A percentile compares a stretch with the other conserved stretches of the same genome.
These are phyloP conservation scores for Yponomeuta evonymella DNA, from an alignment of 2,888 invertebrate genomes.

Conservation along the genomic window DNA sequence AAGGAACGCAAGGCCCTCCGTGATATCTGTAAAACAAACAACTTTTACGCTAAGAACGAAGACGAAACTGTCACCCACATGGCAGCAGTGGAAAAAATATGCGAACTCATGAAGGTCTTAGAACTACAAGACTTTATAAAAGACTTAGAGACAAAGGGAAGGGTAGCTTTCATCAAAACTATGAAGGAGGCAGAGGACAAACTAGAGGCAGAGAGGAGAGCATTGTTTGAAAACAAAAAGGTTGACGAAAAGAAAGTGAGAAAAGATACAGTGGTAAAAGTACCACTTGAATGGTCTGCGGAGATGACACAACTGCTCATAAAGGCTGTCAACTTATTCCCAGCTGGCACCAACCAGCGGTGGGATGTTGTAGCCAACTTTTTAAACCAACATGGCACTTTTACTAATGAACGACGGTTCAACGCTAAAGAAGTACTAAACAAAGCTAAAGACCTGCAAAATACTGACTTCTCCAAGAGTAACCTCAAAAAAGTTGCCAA, in stretches of 20 bases:
- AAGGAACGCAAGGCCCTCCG: slow-evolving; percentile 89
- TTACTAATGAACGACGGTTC: slow-evolving; percentile 76
- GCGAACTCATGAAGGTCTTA: slow-evolving; percentile 83
- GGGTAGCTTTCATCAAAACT: slow-evolving; percentile 80
- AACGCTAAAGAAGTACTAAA: slow-evolving; percentile 94
- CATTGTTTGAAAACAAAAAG: slow-evolving; percentile 70
- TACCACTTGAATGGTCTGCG: slow-evolving; percentile 84
- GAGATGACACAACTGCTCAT: slow-evolving; percentile 93
- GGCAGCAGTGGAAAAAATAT: slow-evolving; percentile 94
- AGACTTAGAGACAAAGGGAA: slow-evolving; percentile 79
- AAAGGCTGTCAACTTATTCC: slow-evolving; percentile 98
- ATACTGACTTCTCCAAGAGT: slow-evolving; percentile 89
- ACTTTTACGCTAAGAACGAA: slow-evolving; percentile 85
- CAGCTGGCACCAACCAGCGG: slow-evolving; percentile 94
- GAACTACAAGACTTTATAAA: slow-evolving; percentile 87
- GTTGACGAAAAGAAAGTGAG: slow-evolving; percentile 63
- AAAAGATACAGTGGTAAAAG: slow-evolving; percentile 58
- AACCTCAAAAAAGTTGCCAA: slow-evolving; percentile 91
- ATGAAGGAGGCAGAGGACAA: slow-evolving; percentile 84
- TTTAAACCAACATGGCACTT: slow-evolving; percentile 89
- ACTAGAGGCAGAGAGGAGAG: slow-evolving; percentile 85
- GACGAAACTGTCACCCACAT: slow-evolving; percentile 87
- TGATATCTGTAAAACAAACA: slow-evolving; percentile 86
- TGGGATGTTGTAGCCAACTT: slow-evolving; percentile 98
- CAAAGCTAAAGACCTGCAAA: slow-evolving; percentile 96